Base-by-base conservation (phyloP, 2,888 invertebrate species). In the Ennomos quercinarius region DNA sequence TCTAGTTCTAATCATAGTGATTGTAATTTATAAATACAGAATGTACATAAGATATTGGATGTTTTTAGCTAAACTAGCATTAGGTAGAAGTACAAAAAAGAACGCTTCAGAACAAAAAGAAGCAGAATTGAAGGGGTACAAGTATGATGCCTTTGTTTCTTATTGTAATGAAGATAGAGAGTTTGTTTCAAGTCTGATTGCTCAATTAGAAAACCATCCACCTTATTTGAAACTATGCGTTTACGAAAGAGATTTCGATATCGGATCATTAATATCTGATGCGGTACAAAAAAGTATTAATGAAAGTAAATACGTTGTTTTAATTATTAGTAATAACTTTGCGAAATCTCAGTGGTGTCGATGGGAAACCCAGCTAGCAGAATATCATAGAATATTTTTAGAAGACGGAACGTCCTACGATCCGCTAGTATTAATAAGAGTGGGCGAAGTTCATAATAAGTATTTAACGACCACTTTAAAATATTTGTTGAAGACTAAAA, bases 301-400 rank as follows among this genome's bases (percentile, higher is more conserved):
- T 36, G 91, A 93, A 55, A 95, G 95, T 76, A 93, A 94, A 60
- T 94, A 94, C 72, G 94, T 95, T 10, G 87, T 96, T 56, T 82
- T 96, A 53, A 85, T 96, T 9, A 91, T 96, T 46, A 95, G 95
- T 56, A 94, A 95, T 70, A 91, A 93, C 68, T 96, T 95, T 77
- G 94, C 95, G 0, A 93, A 94, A 70, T 95, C 95, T 34, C 95
- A 95, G 58, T 96, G 96, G 96, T 95, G 95, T 74, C 87, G 94
- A 40, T 94, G 95, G 94, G 96, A 96, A 74, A 94, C 95, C 10
- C 94, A 95, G 69, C 86, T 95, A 17, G 95, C 95, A 0, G 95
- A 95, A 68, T 93, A 95, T 72, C 94, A 95, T 66, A 89, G 95
- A 55, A 81, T 95, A 57, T 94, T 95, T 65, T 85, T 94, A 34